A percentile compares a stretch with the other conserved stretches of the same genome.
Evolutionary conservation across 2,888 invertebrate genomes (phyloP).

Genomic region (Stictocephala bisonia): DNA sequence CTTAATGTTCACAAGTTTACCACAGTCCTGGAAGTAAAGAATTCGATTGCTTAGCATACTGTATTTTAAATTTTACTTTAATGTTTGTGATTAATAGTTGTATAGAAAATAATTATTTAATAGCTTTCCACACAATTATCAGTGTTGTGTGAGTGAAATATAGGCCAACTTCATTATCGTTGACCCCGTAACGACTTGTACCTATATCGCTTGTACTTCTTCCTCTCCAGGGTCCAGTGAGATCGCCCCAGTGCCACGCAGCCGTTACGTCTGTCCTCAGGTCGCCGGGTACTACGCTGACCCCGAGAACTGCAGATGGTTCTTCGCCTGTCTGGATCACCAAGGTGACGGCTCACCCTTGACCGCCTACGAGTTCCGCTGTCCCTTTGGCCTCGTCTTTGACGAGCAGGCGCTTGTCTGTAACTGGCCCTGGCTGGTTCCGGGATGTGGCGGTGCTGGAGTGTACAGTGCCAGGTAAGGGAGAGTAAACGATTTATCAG

Average conservation of each 20-base stretch:
- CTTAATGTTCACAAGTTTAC: too few species aligned
- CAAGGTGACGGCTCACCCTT: constrained; percentile 64
- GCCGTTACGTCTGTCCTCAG: constrained; percentile 76
- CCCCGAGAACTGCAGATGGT: constrained; percentile 85
- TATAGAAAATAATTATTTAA: too few species aligned
- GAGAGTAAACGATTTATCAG: too few species aligned
- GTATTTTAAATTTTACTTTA: too few species aligned
- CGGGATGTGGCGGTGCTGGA: constrained; percentile 70
- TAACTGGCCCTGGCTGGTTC: constrained; percentile 85
- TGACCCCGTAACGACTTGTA: too few species aligned
- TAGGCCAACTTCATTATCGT: too few species aligned
- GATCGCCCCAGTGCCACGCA: constrained; percentile 78
- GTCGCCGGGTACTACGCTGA: constrained; percentile 79
- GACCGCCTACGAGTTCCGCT: constrained; percentile 83
- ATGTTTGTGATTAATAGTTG: too few species aligned
- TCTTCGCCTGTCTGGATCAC: constrained; percentile 83
- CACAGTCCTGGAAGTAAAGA: too few species aligned
- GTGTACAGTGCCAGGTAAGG: constrained; percentile 59
- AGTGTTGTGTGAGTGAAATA: too few species aligned
- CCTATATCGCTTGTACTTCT: too few species aligned
- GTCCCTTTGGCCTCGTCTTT: constrained; percentile 83
- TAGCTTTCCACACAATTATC: too few species aligned
- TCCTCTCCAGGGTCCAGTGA: constrained; percentile 69
- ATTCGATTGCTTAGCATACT: too few species aligned
- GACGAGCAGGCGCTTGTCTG: constrained; percentile 77